phyloP scores from a whole-genome alignment of 2,888 invertebrate genomes.

The Eilema sororculum region DNA sequence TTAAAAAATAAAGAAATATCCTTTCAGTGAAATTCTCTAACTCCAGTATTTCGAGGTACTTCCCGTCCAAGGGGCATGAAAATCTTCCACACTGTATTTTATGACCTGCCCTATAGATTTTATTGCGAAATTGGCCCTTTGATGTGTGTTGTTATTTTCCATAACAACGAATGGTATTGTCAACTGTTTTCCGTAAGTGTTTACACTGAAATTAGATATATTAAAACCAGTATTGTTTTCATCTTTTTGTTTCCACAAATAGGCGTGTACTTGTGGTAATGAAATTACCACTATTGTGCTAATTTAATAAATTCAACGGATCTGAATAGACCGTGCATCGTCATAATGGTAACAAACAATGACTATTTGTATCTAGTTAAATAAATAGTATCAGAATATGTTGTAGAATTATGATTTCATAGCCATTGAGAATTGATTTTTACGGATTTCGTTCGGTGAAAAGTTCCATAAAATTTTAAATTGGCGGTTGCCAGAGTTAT shows the following conservation, averaged over 20 bases:
- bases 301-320: slow-evolving; percentile 9
- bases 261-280: neutral
- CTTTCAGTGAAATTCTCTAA: too few species aligned
- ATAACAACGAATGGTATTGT: neutral
- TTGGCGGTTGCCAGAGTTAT: neutral
- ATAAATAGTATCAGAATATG: neutral
- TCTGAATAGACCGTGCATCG: neutral
- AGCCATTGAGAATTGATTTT: neutral
- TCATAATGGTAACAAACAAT: neutral
- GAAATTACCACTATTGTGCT: neutral
- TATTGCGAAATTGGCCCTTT: too few species aligned
- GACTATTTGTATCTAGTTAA: neutral
- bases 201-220: neutral
- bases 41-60: too few species aligned
- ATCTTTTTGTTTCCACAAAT: neutral
- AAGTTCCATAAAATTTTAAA: too few species aligned
- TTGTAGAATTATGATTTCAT: neutral
- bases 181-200: neutral
- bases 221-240: neutral
- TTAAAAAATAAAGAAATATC: too few species aligned
- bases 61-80: too few species aligned
- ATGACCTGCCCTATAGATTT: too few species aligned
- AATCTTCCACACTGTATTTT: too few species aligned
- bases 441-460: neutral
- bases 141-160: neutral